Percentiles rank a stretch among this genome's conserved stretches.
These are phyloP conservation scores for Baccha elongata DNA, from an alignment of 2,888 invertebrate genomes.

Conservation along the genomic window DNA sequence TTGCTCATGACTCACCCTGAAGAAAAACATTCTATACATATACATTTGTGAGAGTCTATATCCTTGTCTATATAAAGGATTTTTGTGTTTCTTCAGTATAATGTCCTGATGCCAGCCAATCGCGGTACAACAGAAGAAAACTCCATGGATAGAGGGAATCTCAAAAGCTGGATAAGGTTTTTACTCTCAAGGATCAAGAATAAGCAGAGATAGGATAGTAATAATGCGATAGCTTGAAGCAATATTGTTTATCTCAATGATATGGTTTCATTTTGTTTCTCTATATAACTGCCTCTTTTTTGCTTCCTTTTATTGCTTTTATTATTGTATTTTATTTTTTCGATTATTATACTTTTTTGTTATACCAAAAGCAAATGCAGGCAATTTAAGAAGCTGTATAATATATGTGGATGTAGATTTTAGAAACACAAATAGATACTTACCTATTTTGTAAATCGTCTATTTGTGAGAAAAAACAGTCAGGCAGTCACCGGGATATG, in stretches of 20 bases:
- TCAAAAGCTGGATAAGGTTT: conserved; percentile 12
- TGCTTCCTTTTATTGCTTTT: conserved; percentile 15
- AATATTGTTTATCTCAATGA: conserved; percentile 71
- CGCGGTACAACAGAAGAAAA: conserved; percentile 2
- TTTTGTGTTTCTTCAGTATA: not conserved
- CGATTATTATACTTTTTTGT: conserved; percentile 32
- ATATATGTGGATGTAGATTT: too few species aligned
- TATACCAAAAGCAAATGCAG: not conserved
- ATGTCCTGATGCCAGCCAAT: too few species aligned
- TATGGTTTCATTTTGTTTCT: conserved; percentile 59
- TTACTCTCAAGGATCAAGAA: conserved; percentile 21
- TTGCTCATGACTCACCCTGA: too few species aligned
- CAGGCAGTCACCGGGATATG: conserved; percentile 35
- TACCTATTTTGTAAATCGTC: too few species aligned
- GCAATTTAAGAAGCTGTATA: not conserved
- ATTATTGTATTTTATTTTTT: conserved; percentile 50
- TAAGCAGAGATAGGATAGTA: conserved; percentile 57
- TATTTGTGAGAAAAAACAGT: not conserved
- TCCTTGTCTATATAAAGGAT: not conserved
- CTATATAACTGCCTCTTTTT: not conserved
- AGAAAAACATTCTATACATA: not conserved
- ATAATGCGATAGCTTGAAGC: conserved; percentile 66
- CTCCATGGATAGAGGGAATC: conserved; percentile 7
- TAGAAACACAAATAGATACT: too few species aligned
- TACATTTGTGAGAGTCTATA: not conserved